These are phyloP conservation scores for Lymantria dispar DNA, from an alignment of 2,888 invertebrate genomes.

Conservation along the genomic window DNA sequence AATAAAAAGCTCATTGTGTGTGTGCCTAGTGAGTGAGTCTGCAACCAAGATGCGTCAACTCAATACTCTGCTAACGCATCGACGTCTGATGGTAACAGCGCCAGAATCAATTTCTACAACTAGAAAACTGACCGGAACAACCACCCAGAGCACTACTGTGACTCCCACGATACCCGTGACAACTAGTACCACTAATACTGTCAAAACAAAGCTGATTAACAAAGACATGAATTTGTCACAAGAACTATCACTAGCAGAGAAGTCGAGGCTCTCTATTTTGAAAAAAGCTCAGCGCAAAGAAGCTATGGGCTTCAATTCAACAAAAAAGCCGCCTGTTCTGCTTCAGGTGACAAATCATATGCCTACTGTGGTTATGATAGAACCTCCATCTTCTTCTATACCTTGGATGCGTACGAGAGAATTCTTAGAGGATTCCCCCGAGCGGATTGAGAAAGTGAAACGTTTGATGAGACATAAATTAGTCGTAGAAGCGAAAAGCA, in stretches of 20 bases:
- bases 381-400: constrained; percentile 40
- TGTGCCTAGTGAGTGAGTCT: constrained; percentile 55
- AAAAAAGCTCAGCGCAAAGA: constrained; percentile 62
- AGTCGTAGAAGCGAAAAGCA: constrained; percentile 50
- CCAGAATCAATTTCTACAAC: neutral
- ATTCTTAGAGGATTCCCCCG: constrained; percentile 48
- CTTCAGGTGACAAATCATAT: constrained; percentile 54
- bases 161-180: neutral
- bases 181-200: neutral
- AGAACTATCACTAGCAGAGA: constrained; percentile 58
- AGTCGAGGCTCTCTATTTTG: constrained; percentile 64
- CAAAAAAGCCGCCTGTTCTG: constrained; percentile 63
- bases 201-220: neutral
- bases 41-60: constrained; percentile 15
- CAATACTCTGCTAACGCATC: constrained; percentile 25
- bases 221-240: neutral
- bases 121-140: constrained; percentile 1
- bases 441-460: constrained; percentile 50
- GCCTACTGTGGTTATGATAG: constrained; percentile 63
- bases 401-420: constrained; percentile 43
- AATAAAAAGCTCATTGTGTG: constrained; percentile 61
- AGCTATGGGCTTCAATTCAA: constrained; percentile 17
- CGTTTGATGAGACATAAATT: constrained; percentile 63
- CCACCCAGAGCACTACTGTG: constrained; percentile 1
- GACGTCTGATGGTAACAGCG: constrained; percentile 10